Base-by-base conservation (phyloP, 2,797 vertebrate species). In the Hafferia zeledoni region DNA sequence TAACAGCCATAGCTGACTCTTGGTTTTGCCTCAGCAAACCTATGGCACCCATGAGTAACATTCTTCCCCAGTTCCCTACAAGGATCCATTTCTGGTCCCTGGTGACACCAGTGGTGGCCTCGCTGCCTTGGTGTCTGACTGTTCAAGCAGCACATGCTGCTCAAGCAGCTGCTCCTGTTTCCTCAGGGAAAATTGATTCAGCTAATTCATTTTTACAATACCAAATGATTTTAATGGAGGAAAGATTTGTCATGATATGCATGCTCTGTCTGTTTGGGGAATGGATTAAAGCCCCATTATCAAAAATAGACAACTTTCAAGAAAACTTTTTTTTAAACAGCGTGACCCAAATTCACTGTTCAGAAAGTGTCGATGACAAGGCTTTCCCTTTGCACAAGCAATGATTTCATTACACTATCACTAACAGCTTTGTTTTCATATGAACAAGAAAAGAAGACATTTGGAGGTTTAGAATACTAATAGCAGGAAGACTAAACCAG, bases 201-300 rank as follows among this genome's bases (percentile, higher is more conserved):
- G 33, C 20, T 89, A 93, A 95, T 84, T 92, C 71, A 79, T 76
- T 87, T 93, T 95, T 91, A 77, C 60, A 41, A 68, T 61, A 71
- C 46, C 55, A 92, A 94, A 82, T 0, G 0, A 90, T 89, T 94
- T 95, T 88, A 90, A 77, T 35, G 60, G 84, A 80, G 52, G 37
- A 88, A 82, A 89, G 75, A 77, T 84, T 90, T 90, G 78, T 60
- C 74, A 82, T 28, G 61, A 83, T 89, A 79, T 35, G 43, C 55
- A 93, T 52, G 59, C 59, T 82, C 47, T n/a, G 39, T 52, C 47
- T 76, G 63, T 76, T 5, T 69, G 71, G 19, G 59, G 33, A 93
- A 91, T 56, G 74, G 56, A 83, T 82, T 76, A 72, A 88, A 20
- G 43, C 14, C 24, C 18, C 30, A 13, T 44, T 37, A 91, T 75